Evolutionary conservation across 2,797 vertebrate species (phyloP), one percentile per base, ranked within the genome.

Genomic region (Gephyroberyx darwinii): DNA sequence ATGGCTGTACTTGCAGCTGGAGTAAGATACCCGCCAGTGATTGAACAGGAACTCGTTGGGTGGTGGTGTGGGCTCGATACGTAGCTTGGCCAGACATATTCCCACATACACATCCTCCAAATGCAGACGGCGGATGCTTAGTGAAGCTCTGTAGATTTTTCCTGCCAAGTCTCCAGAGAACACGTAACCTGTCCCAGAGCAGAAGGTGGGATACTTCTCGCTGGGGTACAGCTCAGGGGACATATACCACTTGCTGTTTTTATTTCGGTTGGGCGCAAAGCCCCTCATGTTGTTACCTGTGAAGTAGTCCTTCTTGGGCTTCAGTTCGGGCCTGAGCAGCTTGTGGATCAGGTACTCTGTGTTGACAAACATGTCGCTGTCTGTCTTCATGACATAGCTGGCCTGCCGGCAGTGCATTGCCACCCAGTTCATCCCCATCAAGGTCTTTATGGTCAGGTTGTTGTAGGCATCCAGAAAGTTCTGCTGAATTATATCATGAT

Each of bases 341-440:
- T 97, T 98, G 57, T 96, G 93, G 84, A 99, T 93, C 75, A 99
- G 95, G 79, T 98, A 96, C 48, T 99, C 97, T 0, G 96, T 97
- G 82, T 99, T 99, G 80, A 99, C 94, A 61, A 99, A 99, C 97
- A 99, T 96, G 84, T 99, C 98, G 0, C 96, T 98, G 92, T 99
- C 98, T 0, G 97, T 98, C 92, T 99, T 99, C 97, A 99, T 99
- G 70, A 98, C 95, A 0, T 99, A 99, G 0, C 91, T 92, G 67
- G 93, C 93, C 1, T 54, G 83, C 0, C 96, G 95, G 77, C 98
- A 99, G 72, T 96, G 92, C 4, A 91, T 92, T 14, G 96, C 94
- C 66, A 99, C 96, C 98, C 98, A 99, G 89, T 98, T 96, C 95
- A 99, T 96, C 63, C 98, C 98, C 98, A 99, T 99, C 55, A 99